Base-by-base conservation (phyloP, 2,797 vertebrate species). In the Distichodus sexfasciatus region DNA sequence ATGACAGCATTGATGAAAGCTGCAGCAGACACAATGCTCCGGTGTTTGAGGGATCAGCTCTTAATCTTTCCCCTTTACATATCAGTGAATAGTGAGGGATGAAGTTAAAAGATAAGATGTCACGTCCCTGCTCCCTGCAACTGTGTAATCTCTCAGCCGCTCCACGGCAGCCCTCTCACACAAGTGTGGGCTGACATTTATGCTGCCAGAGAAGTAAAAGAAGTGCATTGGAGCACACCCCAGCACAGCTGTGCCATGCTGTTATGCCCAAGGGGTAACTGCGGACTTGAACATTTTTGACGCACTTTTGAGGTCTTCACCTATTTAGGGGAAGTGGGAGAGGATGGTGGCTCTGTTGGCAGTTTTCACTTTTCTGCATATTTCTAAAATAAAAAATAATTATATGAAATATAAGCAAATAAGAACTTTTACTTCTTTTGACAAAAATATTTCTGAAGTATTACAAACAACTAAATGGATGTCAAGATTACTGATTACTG, bases 1-100 rank as follows among this genome's bases (percentile, higher is more conserved):
- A 33, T 55, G 50, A 64, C 51, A 63, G 44, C 31, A 31, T 33
- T 15, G 54, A 63, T 68, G 58, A 47, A 54, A 74, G 65, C 57
- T 62, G 26, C 43, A 21, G 48, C 65, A 29, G 31, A 54, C 50
- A 40, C 40, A 17, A 53, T 31, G 38, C n/a, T 60, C n/a, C 26
- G 60, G 48, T 9, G 43, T 47, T 24, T 47, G 29, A 50, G 44
- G 40, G 21, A 69, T 61, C 57, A 58, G 44, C 17, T 53, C 47
- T 61, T 61, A 70, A 70, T 35, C 59, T 54, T 12, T 43, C 31
- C 38, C 47, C 50, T 23, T 57, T 51, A 31, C 47, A 8, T 47
- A 19, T 41, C 43, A 6, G 15, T 66, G 33, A 53, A 40, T 7
- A 36, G 31, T 23, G 58, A 54, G 40, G 3, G 11, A 75, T 21